Evolutionary conservation across 2,888 invertebrate species (phyloP).

Genomic region (Aproaerema taeniolella): DNA sequence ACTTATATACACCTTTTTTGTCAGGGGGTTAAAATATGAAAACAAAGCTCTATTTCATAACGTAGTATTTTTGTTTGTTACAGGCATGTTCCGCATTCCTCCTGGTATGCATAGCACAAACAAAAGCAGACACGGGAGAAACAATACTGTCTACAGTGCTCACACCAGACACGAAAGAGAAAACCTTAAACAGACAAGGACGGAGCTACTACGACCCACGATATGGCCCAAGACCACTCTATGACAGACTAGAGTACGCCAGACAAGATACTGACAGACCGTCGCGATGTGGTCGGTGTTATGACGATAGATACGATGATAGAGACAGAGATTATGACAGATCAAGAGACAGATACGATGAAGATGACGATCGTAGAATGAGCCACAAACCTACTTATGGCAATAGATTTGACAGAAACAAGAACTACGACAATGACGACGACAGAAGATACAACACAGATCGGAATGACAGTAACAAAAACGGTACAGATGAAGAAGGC

Average conservation of each 20-base stretch:
- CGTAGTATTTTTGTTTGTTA: constrained; percentile 28
- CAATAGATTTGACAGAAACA: constrained; percentile 49
- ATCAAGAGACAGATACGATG: constrained; percentile 34
- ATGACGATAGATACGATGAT: constrained; percentile 36
- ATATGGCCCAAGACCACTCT: constrained; percentile 44
- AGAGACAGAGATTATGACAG: constrained; percentile 35
- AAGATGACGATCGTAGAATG: constrained; percentile 31
- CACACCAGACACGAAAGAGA: constrained; percentile 32
- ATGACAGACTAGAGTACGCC: constrained; percentile 43
- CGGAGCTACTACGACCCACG: constrained; percentile 61
- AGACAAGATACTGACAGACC: constrained; percentile 39
- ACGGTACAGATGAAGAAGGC: constrained; percentile 50
- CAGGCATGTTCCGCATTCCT: constrained; percentile 38
- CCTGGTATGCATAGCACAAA: constrained; percentile 25
- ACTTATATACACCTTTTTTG: too few relatives aligned
- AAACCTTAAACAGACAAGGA: constrained; percentile 42
- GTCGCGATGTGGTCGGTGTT: constrained; percentile 48
- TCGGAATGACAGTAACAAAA: constrained; percentile 38
- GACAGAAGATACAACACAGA: constrained; percentile 32
- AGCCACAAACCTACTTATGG: constrained; percentile 49
- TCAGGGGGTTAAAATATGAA: too few relatives aligned
- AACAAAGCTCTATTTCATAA: too few relatives aligned
- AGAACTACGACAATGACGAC: constrained; percentile 33
- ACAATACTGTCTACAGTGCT: constrained; percentile 46
- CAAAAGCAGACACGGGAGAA: constrained; percentile 36